Percentiles rank a stretch among this genome's conserved stretches.
These are phyloP conservation scores for Hydrophis major DNA, from an alignment of 2,797 vertebrate species.

Conservation along the genomic window DNA sequence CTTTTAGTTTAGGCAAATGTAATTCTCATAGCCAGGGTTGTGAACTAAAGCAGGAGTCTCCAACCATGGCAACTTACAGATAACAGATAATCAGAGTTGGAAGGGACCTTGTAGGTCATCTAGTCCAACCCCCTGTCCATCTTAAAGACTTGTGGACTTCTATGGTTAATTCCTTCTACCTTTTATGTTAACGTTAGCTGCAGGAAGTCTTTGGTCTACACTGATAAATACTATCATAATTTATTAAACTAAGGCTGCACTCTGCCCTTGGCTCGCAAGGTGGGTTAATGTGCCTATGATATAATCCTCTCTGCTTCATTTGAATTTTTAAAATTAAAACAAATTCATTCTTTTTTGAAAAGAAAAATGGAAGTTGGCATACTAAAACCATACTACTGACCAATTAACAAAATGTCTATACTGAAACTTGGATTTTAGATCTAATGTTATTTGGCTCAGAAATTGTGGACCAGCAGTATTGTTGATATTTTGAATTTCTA, in stretches of 20 bases:
- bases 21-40: background rate
- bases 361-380: background rate
- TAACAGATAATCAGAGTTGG: too few species aligned
- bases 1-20: background rate
- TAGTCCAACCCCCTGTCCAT: too few species aligned
- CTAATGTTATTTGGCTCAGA: background rate
- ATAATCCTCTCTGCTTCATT: background rate
- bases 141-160: background rate
- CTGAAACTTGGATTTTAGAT: background rate
- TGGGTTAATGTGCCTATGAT: background rate
- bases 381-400: background rate
- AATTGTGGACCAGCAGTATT: background rate
- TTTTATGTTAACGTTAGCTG: background rate
- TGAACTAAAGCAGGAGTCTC: background rate
- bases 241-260: background rate
- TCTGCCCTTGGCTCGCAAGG: background rate
- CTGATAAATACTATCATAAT: background rate
- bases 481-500: background rate
- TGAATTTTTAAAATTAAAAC: background rate
- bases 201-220: background rate
- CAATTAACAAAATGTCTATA: background rate
- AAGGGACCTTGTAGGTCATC: too few species aligned
- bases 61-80: background rate
- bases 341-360: background rate
- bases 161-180: background rate